These are phyloP conservation scores for Dorcus hopei DNA, from an alignment of 2,888 invertebrate genomes.

Conservation along the genomic window DNA sequence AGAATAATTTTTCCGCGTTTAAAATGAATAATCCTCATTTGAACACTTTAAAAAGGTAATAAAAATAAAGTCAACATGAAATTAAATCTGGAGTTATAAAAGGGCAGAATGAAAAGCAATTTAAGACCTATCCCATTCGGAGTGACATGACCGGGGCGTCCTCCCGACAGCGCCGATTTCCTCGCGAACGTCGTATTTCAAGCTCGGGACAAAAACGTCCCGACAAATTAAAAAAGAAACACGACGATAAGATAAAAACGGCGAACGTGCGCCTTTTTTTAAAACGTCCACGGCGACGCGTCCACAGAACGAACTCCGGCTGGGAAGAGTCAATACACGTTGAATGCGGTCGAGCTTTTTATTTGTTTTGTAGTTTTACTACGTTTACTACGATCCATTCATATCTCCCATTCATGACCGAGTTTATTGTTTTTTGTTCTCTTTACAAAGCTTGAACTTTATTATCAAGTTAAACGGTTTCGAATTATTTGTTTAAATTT, in stretches of 20 bases:
- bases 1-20: too few species aligned
- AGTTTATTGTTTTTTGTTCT: constrained; percentile 30
- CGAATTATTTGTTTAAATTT: constrained; percentile 31
- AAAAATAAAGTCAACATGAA: too few species aligned
- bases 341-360: constrained; percentile 47
- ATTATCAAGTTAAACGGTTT: constrained; percentile 31
- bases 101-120: constrained; percentile 18
- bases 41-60: too few species aligned
- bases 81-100: neutral
- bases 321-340: constrained; percentile 30
- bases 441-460: constrained; percentile 19
- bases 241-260: constrained; percentile 16
- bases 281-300: neutral
- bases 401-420: constrained; percentile 44
- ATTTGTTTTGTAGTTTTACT: constrained; percentile 52
- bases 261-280: constrained; percentile 6
- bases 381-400: constrained; percentile 48
- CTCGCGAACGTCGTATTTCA: neutral
- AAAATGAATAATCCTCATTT: too few species aligned
- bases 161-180: neutral
- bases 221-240: constrained; percentile 9
- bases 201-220: constrained; percentile 8
- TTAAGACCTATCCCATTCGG: constrained; percentile 17
- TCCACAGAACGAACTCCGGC: constrained; percentile 7
- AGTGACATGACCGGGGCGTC: constrained; percentile 3